phyloP scores from a whole-genome alignment of 2,797 vertebrate genomes.

The Furcifer pardalis region DNA sequence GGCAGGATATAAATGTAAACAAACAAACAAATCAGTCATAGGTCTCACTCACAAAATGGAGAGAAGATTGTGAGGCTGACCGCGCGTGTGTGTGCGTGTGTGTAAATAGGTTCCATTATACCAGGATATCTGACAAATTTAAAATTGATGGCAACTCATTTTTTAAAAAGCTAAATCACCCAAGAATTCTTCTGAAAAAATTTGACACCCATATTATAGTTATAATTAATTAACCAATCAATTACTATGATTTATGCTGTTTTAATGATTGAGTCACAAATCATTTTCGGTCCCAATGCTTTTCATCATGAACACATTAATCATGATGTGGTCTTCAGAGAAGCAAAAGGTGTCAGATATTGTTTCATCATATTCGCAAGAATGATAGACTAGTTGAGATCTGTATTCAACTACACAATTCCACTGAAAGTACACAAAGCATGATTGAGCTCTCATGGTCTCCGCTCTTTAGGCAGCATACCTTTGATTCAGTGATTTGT shows the following conservation, averaged over 20 bases:
- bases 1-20: too few relatives aligned
- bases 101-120: neutral
- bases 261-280: constrained; percentile 77
- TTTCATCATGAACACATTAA: constrained; percentile 74
- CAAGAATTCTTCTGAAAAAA: constrained; percentile 71
- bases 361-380: constrained; percentile 50
- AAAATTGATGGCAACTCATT: neutral
- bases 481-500: neutral
- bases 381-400: constrained; percentile 40
- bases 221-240: constrained; percentile 79
- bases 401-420: neutral
- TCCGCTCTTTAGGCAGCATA: neutral
- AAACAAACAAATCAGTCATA: too few relatives aligned
- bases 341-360: constrained; percentile 56
- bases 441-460: neutral
- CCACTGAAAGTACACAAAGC: neutral
- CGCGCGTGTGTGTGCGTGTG: too few relatives aligned
- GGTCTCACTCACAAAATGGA: too few relatives aligned
- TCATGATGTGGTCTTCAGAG: constrained; percentile 62
- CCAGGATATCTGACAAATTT: neutral
- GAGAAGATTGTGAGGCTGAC: too few relatives aligned
- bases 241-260: constrained; percentile 76
- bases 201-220: constrained; percentile 56
- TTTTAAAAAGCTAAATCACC: constrained; percentile 56
- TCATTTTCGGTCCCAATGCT: constrained; percentile 73